Evolutionary conservation across 2,797 vertebrate genomes (phyloP), one percentile per base, ranked within the genome.

Genomic region (Lepilemur septentrionalis): DNA sequence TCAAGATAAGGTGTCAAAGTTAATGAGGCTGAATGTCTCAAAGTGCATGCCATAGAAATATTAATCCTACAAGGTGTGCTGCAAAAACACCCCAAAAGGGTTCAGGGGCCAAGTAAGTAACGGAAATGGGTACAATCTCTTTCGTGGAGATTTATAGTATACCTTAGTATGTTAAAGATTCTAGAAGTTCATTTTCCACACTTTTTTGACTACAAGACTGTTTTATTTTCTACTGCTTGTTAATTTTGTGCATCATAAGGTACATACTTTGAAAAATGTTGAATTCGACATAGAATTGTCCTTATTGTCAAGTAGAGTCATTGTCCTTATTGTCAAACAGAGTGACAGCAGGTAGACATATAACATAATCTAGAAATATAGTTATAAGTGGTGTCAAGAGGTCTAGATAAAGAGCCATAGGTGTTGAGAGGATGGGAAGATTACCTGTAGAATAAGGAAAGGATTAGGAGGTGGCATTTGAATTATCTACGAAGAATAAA

Each of bases 1-100:
- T 94, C 43, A 96, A 89, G 79, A 86, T 75, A 93, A 91, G 28
- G 20, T 91, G 22, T 38, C 81, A 89, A 89, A 52, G 57, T 95
- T 93, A 84, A 87, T 14, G 57, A 80, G 28, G n/a, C 35, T 65
- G 6, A 43, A n/a, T 92, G 28, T 92, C 41, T 89, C 38, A 70
- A 76, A 91, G 18, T 52, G 23, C n/a, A 30, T 52, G 63, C 57
- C 28, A 12, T 55, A 90, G 84, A 85, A 94, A 65, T 94, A 57
- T 11, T 87, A 84, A 81, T 85, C 52, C 8, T 83, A 5, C 30
- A 17, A 72, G 11, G 15, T 93, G 43, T 52, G 10, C 43, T 25
- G 17, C 28, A 83, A 90, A 81, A 83, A 76, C 10, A 11, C 55
- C 8, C 6, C 18, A n/a, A 20, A 79, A 67, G 52, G 48, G 8